A percentile compares a stretch with the other conserved stretches of the same genome.
phyloP scores from a whole-genome alignment of 2,888 invertebrate genomes.

The Parnassius mnemosyne region DNA sequence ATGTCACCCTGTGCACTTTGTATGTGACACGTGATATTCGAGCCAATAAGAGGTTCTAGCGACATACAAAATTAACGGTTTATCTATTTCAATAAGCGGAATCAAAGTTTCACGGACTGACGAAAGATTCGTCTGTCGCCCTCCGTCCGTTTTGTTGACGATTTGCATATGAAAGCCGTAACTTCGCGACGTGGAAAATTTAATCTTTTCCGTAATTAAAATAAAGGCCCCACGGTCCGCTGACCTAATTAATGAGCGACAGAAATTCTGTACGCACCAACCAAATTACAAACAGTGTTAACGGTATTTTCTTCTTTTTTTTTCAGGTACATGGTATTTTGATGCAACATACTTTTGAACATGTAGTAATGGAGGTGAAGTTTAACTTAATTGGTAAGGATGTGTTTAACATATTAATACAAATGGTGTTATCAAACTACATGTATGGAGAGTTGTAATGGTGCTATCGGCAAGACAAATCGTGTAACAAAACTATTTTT shows the following conservation, averaged over 20 bases:
- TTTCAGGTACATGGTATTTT: conserved; percentile 49
- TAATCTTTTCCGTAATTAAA: conserved; percentile 71
- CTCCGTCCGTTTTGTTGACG: conserved; percentile 31
- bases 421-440: too few relatives aligned
- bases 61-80: too few relatives aligned
- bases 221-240: conserved; percentile 52
- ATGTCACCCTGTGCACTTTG: too few relatives aligned
- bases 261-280: conserved; percentile 35
- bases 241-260: conserved; percentile 58
- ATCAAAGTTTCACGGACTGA: not conserved
- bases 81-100: too few relatives aligned
- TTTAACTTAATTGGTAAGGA: too few relatives aligned
- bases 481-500: too few relatives aligned
- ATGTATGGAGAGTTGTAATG: too few relatives aligned
- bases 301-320: conserved; percentile 38
- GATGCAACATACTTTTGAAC: not conserved
- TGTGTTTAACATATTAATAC: too few relatives aligned
- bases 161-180: conserved; percentile 75
- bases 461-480: too few relatives aligned
- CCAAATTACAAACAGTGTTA: conserved; percentile 41
- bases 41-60: too few relatives aligned
- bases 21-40: too few relatives aligned
- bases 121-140: conserved; percentile 7
- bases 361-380: not conserved
- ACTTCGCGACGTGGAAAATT: conserved; percentile 69